These are phyloP conservation scores for Acrobasis repandana DNA, from an alignment of 2,888 invertebrate genomes.

Conservation along the genomic window DNA sequence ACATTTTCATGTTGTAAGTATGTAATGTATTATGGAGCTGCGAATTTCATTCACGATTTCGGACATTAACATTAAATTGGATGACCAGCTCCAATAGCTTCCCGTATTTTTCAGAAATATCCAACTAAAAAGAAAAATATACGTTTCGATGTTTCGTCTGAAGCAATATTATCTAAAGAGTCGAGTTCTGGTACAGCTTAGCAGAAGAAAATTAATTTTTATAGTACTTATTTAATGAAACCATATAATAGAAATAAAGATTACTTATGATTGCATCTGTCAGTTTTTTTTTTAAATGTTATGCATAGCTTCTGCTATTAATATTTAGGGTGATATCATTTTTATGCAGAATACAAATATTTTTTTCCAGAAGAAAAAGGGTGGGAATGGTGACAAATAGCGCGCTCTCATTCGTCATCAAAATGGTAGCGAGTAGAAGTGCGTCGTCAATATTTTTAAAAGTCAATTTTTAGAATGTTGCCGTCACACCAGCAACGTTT, in stretches of 20 bases:
- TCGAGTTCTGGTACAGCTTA: conserved; percentile 54
- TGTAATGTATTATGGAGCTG: too few species aligned
- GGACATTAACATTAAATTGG: too few species aligned
- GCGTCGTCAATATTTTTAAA: conserved; percentile 5
- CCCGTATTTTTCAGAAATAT: conserved; percentile 60
- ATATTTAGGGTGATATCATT: conserved; percentile 6
- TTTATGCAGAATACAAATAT: conserved; percentile 27
- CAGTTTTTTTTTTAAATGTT: neutral
- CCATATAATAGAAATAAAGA: conserved; percentile 40
- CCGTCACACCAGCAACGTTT: neutral
- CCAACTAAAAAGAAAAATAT: conserved; percentile 70
- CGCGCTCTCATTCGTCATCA: conserved; percentile 18
- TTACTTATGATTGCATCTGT: conserved; percentile 24
- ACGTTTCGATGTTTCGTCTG: conserved; percentile 73
- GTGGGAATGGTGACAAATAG: conserved; percentile 44
- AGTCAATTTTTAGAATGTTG: conserved; percentile 2
- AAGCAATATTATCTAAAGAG: conserved; percentile 63
- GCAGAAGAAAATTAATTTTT: conserved; percentile 31
- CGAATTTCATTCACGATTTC: too few species aligned
- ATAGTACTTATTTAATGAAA: conserved; percentile 32
- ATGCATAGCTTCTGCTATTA: neutral
- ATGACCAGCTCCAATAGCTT: neutral
- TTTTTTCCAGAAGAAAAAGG: conserved; percentile 51
- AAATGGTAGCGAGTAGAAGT: neutral
- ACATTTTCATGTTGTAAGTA: too few species aligned